Percentiles rank a stretch among this genome's conserved stretches.
Conservation (phyloP, 1,140 invertebrate genomes). For the Anastatus disparis region DNA sequence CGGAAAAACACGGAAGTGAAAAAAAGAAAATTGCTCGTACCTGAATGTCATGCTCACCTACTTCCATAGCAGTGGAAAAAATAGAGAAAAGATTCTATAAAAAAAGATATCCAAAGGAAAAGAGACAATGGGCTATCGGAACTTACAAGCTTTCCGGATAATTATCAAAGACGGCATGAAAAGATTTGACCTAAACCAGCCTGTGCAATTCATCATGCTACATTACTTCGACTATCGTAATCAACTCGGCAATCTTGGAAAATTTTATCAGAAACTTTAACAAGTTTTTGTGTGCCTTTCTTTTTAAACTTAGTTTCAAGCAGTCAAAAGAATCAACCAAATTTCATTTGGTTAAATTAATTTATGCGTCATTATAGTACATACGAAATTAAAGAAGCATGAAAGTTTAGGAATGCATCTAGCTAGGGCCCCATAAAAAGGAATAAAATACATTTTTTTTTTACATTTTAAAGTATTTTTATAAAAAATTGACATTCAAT, state of each 20-base stretch:
- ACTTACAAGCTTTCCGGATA: slow-evolving; percentile 55
- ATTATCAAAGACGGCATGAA: slow-evolving; percentile 58
- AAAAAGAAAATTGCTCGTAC: too few species aligned
- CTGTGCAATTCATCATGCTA: slow-evolving; percentile 55
- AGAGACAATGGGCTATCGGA: slow-evolving; percentile 52
- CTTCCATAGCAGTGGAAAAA: not conserved
- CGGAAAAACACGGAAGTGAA: slow-evolving; percentile 47
- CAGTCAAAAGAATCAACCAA: too few species aligned
- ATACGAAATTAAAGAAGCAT: too few species aligned
- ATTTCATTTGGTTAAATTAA: too few species aligned
- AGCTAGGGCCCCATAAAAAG: too few species aligned
- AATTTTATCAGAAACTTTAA: slow-evolving; percentile 48
- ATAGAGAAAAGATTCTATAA: slow-evolving; percentile 27
- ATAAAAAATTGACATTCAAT: too few species aligned
- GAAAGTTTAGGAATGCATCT: too few species aligned
- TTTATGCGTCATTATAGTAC: too few species aligned
- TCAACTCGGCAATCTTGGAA: slow-evolving; percentile 38
- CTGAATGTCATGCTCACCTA: slow-evolving; percentile 8
- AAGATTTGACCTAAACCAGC: slow-evolving; percentile 55
- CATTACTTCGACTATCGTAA: slow-evolving; percentile 59
- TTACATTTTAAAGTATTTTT: too few species aligned
- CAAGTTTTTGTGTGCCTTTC: too few species aligned
- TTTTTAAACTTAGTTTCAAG: too few species aligned
- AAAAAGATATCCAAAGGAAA: slow-evolving; percentile 39
- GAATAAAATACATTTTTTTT: too few species aligned